Conservation (phyloP, 2,113 vertebrate genomes). For the Calyptomena viridis region DNA sequence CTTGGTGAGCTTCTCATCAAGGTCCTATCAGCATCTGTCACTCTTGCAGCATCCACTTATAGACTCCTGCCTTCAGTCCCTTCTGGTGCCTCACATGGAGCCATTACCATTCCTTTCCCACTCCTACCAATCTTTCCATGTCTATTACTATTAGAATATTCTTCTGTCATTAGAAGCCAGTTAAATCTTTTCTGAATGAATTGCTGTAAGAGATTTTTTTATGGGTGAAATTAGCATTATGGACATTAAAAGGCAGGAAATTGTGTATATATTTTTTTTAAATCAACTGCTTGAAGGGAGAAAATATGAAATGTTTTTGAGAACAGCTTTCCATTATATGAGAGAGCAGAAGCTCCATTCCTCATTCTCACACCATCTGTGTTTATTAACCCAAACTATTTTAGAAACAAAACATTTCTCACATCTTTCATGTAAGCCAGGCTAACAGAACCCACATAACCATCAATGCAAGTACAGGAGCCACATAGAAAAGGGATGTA, state of each 20-base stretch:
- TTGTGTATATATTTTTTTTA: background rate
- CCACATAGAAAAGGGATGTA: background rate
- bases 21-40: background rate
- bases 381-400: slow-evolving; percentile 41
- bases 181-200: slow-evolving; percentile 3
- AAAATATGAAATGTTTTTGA: slow-evolving; percentile 13
- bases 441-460: background rate
- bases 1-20: background rate
- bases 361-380: slow-evolving; percentile 38
- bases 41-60: background rate
- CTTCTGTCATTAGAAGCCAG: background rate
- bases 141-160: background rate
- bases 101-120: background rate
- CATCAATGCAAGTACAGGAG: background rate
- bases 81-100: background rate
- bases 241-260: background rate
- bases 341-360: slow-evolving; percentile 19
- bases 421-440: background rate
- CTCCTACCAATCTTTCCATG: background rate
- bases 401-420: slow-evolving; percentile 42
- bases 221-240: background rate
- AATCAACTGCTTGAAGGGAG: background rate
- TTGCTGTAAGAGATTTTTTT: background rate
- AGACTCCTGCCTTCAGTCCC: background rate
- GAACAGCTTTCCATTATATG: background rate